phyloP scores from a whole-genome alignment of 2,113 vertebrate species.

The Lophius piscatorius region DNA sequence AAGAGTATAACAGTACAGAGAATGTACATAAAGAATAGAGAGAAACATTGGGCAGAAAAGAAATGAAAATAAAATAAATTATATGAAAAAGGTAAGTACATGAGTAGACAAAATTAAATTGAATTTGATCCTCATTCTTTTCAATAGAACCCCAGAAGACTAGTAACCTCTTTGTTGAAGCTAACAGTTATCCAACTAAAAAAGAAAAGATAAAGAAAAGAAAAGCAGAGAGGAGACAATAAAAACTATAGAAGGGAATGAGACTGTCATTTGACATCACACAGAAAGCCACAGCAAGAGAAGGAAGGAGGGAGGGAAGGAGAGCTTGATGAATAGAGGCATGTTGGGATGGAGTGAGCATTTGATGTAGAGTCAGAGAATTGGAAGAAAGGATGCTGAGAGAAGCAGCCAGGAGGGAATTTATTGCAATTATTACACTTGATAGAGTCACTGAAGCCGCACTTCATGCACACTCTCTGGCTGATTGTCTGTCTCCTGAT shows the following conservation, averaged over 20 bases:
- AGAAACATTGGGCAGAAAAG: too few species aligned
- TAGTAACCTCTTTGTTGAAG: too few species aligned
- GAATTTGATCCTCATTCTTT: too few species aligned
- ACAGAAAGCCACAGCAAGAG: constrained; percentile 14
- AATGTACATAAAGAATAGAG: too few species aligned
- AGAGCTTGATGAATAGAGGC: constrained; percentile 42
- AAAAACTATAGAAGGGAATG: not conserved
- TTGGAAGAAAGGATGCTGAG: constrained; percentile 59
- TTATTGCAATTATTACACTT: constrained; percentile 77
- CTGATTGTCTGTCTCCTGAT: constrained; percentile 61
- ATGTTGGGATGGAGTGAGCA: constrained; percentile 36
- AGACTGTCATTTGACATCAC: constrained; percentile 38
- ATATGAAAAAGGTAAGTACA: too few species aligned
- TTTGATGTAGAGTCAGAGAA: constrained; percentile 48
- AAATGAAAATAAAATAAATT: too few species aligned
- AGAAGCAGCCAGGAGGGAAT: constrained; percentile 72
- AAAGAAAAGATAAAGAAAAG: not conserved
- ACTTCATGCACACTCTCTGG: constrained; percentile 68
- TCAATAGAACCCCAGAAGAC: too few species aligned
- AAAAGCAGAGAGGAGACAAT: not conserved
- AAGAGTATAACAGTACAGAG: too few species aligned
- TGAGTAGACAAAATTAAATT: too few species aligned
- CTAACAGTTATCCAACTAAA: too few species aligned
- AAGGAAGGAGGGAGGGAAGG: constrained; percentile 24
- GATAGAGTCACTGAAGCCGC: constrained; percentile 76